These are phyloP conservation scores for Antennarius maculatus DNA, from an alignment of 2,797 vertebrate species.

Conservation along the genomic window DNA sequence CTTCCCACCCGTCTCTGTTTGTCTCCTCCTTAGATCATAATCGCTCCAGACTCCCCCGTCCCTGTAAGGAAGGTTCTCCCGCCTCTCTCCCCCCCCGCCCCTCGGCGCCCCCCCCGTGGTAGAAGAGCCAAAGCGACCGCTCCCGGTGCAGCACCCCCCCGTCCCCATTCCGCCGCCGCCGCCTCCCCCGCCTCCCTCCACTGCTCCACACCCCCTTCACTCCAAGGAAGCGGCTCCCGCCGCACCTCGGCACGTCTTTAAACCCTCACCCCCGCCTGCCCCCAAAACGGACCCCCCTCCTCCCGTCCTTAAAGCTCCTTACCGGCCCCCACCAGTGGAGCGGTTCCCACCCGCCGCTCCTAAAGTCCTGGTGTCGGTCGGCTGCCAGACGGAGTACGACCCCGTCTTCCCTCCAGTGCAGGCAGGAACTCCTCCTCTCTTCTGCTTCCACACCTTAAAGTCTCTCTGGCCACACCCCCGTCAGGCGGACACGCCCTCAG, in stretches of 20 bases:
- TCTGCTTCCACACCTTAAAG: conserved; percentile 28
- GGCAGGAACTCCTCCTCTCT: conserved; percentile 78
- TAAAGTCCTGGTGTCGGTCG: conserved; percentile 86
- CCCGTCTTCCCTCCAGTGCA: conserved; percentile 84
- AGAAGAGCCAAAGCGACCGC: conserved; percentile 79
- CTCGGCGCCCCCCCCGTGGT: conserved; percentile 40
- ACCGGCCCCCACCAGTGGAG: conserved; percentile 65
- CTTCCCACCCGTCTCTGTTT: conserved; percentile 46
- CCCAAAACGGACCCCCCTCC: conserved; percentile 63
- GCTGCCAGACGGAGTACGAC: conserved; percentile 91
- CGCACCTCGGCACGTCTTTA: conserved; percentile 54
- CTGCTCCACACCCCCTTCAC: conserved; percentile 50
- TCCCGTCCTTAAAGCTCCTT: conserved; percentile 54
- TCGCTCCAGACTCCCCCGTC: conserved; percentile 84
- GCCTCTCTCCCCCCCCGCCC: conserved; percentile 56
- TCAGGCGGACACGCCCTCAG: conserved; percentile 17
- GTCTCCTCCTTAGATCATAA: conserved; percentile 81
- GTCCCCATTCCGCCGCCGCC: conserved; percentile 60
- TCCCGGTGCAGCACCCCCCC: conserved; percentile 59
- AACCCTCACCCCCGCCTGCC: conserved; percentile 56
- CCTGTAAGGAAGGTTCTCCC: conserved; percentile 82
- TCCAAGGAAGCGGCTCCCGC: conserved; percentile 43
- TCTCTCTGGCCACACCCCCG: neutral
- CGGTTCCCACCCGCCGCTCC: conserved; percentile 54
- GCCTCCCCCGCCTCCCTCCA: conserved; percentile 30